These are phyloP conservation scores for Procavia capensis DNA, from an alignment of 2,113 vertebrate species.

Conservation along the genomic window DNA sequence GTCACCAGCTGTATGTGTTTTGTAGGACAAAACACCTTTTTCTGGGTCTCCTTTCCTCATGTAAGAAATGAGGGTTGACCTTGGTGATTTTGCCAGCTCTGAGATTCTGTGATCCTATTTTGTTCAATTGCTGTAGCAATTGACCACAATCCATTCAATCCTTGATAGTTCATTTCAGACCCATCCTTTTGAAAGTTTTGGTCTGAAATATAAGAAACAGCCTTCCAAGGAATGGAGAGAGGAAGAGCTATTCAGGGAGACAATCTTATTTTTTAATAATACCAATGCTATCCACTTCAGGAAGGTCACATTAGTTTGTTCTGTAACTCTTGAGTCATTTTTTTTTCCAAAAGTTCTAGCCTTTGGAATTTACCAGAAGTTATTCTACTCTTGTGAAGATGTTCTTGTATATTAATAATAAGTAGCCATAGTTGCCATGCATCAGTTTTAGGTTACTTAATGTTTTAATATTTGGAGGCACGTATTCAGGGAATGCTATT, in stretches of 20 bases:
- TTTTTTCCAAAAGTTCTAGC: constrained; percentile 21
- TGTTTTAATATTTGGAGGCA: not conserved
- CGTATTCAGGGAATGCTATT: not conserved
- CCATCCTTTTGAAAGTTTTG: constrained; percentile 58
- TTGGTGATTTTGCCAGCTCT: constrained; percentile 7
- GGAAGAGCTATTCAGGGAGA: not conserved
- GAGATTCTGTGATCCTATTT: constrained; percentile 24
- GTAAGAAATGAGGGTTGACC: not conserved
- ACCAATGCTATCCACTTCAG: constrained; percentile 35
- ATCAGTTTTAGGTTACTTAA: not conserved
- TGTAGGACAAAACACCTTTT: not conserved
- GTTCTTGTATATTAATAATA: not conserved
- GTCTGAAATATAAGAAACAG: constrained; percentile 51
- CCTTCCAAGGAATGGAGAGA: constrained; percentile 41
- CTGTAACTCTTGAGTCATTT: not conserved
- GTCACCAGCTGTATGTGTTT: not conserved
- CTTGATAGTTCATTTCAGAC: constrained; percentile 16
- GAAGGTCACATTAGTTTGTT: constrained; percentile 49
- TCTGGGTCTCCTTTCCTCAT: not conserved
- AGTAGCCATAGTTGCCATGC: not conserved
- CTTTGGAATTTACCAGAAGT: constrained; percentile 32
- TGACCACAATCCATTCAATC: constrained; percentile 2
- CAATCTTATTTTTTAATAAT: constrained; percentile 45
- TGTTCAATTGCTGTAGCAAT: constrained; percentile 67
- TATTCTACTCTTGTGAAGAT: not conserved